These are phyloP conservation scores for Sarcophilus harrisii DNA, from an alignment of 2,797 vertebrate genomes.

Conservation along the genomic window DNA sequence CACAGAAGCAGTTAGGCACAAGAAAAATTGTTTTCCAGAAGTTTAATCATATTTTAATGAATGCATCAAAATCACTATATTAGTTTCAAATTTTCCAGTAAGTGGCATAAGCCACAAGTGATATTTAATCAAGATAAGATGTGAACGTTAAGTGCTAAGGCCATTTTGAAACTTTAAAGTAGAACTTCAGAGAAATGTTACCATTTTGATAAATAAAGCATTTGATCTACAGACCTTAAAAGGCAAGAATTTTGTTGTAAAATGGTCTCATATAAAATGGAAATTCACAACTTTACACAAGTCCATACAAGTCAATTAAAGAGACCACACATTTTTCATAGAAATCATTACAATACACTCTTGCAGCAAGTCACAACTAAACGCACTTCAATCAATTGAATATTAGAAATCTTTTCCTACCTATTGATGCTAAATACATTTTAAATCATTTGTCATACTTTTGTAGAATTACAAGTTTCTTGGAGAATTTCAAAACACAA, in stretches of 20 bases:
- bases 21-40: constrained; percentile 83
- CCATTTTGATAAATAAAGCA: constrained; percentile 12
- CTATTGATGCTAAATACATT: constrained; percentile 15
- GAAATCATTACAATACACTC: not conserved
- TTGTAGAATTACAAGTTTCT: not conserved
- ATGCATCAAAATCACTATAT: constrained; percentile 76
- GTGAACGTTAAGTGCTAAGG: not conserved
- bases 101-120: not conserved
- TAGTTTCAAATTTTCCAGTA: not conserved
- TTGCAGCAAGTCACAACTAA: not conserved
- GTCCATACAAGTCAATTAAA: constrained; percentile 12
- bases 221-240: constrained; percentile 4
- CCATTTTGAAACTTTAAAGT: constrained; percentile 25
- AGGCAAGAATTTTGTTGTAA: constrained; percentile 18
- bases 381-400: not conserved
- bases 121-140: not conserved
- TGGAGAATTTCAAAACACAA: not conserved
- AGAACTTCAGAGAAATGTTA: not conserved
- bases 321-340: not conserved
- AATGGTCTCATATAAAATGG: constrained; percentile 13
- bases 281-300: constrained; percentile 38
- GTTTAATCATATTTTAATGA: constrained; percentile 80
- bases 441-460: not conserved
- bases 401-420: constrained; percentile 9
- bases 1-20: constrained; percentile 77